Percentiles rank a stretch among this genome's conserved stretches.
Conservation (phyloP, 2,888 invertebrate species). For the Anodontia alba region DNA sequence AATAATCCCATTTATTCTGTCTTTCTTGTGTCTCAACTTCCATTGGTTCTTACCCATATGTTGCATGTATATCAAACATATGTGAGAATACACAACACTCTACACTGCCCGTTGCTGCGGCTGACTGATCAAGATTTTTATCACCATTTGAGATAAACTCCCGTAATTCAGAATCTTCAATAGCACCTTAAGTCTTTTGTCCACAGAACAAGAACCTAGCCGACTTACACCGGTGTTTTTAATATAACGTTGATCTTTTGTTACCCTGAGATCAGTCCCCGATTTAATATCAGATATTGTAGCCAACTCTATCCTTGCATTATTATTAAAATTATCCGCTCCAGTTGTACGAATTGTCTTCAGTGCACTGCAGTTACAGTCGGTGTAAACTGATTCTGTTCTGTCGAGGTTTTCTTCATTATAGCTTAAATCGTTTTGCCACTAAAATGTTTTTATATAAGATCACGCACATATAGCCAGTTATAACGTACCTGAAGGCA, state of each 20-base stretch:
- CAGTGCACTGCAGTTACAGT: neutral
- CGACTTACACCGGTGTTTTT: neutral
- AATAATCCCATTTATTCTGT: constrained; percentile 4
- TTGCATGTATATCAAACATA: neutral
- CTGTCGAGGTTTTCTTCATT: neutral
- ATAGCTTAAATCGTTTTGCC: neutral
- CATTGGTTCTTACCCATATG: neutral
- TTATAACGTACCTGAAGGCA: neutral
- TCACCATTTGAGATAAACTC: neutral
- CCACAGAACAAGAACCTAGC: neutral
- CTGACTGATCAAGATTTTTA: constrained; percentile 12
- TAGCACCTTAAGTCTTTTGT: constrained; percentile 11
- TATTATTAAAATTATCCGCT: constrained; percentile 14
- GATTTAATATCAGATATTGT: constrained; percentile 1
- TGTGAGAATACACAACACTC: neutral
- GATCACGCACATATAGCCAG: neutral
- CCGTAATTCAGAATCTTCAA: neutral
- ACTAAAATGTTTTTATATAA: constrained; percentile 6
- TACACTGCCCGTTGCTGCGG: neutral
- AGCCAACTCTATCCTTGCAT: neutral
- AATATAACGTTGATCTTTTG: neutral
- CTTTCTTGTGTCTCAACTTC: neutral
- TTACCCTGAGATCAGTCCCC: neutral
- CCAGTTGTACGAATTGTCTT: neutral
- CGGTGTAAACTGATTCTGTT: neutral